These are phyloP conservation scores for Toxotes jaculatrix DNA, from an alignment of 2,113 vertebrate species.

Conservation along the genomic window DNA sequence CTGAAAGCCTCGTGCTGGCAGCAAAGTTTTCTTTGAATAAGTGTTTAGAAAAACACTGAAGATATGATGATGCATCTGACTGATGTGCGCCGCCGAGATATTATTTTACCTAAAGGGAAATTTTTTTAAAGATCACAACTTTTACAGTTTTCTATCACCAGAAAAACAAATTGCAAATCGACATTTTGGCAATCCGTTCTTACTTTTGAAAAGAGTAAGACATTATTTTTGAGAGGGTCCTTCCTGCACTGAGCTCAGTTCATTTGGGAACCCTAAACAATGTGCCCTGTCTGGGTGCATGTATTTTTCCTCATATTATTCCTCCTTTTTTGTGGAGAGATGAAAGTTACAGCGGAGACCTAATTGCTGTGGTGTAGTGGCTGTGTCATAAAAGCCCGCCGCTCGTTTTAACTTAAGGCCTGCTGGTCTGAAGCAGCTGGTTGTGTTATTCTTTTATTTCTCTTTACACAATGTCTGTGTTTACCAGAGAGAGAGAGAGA, in stretches of 20 bases:
- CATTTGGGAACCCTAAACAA: conserved; percentile 40
- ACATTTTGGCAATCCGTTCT: not conserved
- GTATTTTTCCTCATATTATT: conserved; percentile 64
- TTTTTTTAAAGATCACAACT: not conserved
- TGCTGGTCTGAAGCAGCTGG: conserved; percentile 69
- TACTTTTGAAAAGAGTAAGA: not conserved
- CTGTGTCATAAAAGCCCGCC: conserved; percentile 77
- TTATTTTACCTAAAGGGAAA: conserved; percentile 14
- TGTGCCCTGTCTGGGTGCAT: conserved; percentile 54
- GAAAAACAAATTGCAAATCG: not conserved
- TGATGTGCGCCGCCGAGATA: not conserved
- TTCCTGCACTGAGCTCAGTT: conserved; percentile 27
- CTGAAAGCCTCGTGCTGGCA: conserved; percentile 31
- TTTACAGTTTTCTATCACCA: not conserved
- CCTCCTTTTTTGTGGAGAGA: conserved; percentile 80
- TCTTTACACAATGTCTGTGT: conserved; percentile 79
- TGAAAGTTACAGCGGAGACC: conserved; percentile 82
- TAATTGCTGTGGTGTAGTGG: conserved; percentile 84
- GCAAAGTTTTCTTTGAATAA: conserved; percentile 12
- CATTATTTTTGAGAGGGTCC: not conserved
- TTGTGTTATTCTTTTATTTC: conserved; percentile 76
- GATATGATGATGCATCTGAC: conserved; percentile 7
- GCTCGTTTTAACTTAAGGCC: conserved; percentile 77
- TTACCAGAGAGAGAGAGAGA: conserved; percentile 65
- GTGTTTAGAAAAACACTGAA: conserved; percentile 29